Base-by-base conservation (phyloP, 1,140 invertebrate species). In the Stenopsyche tienmushanensis region DNA sequence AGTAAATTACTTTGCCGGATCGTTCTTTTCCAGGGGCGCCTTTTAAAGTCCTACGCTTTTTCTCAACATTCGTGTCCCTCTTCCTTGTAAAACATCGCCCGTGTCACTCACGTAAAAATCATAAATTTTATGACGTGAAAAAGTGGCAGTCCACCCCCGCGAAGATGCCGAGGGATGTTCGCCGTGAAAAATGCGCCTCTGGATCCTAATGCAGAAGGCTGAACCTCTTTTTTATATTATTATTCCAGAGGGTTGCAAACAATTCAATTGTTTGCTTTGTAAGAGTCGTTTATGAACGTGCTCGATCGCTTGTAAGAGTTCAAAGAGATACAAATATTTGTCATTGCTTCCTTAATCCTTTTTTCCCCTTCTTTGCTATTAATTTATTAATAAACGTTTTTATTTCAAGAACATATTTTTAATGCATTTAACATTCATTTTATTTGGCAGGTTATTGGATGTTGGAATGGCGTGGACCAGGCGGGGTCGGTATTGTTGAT, bases 401-500 rank as follows among this genome's bases (percentile, higher is more conserved):
- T n/a, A n/a, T n/a, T n/a, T n/a, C n/a, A n/a, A n/a, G n/a, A n/a
- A n/a, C n/a, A n/a, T n/a, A n/a, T n/a, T n/a, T n/a, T n/a, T n/a
- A n/a, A n/a, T n/a, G n/a, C n/a, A n/a, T n/a, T n/a, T n/a, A n/a
- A n/a, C n/a, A n/a, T n/a, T n/a, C n/a, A n/a, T n/a, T n/a, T n/a
- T n/a, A n/a, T n/a, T n/a, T n/a, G n/a, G n/a, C 80, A 86, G 86
- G 88, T n/a, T 92, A 90, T 71, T 83, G 90, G 1, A 83, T 88
- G 29, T 78, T 92, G 53, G 83, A 88, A 41, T 92, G 90, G 91
- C 86, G 86, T 47, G 83, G 83, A 73, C 82, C 82, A 69, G 81
- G 78, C 69, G 81, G 77, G 26, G 17, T 47, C 7, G 44, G 44
- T 15, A 23, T 44, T 18, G 23, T 13, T 13, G 80, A 85, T 3